Percentiles rank a stretch among this genome's conserved stretches.
These are phyloP conservation scores for Anneissia japonica DNA, from an alignment of 35 echinoderm and acorn worm species.

Conservation along the genomic window DNA sequence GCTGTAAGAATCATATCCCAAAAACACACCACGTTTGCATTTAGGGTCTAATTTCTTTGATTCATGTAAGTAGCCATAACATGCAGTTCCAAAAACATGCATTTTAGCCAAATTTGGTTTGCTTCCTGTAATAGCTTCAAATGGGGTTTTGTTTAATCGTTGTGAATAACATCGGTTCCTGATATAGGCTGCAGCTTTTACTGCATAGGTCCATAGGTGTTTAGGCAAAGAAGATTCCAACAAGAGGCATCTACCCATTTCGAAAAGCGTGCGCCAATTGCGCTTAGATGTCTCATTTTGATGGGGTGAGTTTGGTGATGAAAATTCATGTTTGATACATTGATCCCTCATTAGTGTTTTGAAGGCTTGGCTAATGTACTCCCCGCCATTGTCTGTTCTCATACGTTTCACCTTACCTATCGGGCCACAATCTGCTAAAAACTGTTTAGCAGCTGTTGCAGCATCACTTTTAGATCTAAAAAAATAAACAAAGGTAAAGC, in stretches of 20 bases:
- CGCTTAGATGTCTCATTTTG: neutral
- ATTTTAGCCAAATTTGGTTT: slow-evolving; percentile 3
- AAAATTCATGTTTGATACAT: neutral
- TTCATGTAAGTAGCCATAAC: neutral
- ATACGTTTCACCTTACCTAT: neutral
- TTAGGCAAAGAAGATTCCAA: neutral
- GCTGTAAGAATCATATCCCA: slow-evolving; percentile 1
- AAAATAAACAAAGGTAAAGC: neutral
- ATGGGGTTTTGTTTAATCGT: neutral
- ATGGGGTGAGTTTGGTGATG: neutral
- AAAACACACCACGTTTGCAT: neutral
- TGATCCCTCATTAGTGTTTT: neutral
- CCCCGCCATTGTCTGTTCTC: neutral
- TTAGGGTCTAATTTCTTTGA: neutral
- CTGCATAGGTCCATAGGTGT: neutral
- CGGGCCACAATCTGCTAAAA: neutral
- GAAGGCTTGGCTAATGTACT: neutral
- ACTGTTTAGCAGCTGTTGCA: neutral
- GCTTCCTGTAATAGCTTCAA: neutral
- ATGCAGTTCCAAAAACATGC: neutral
- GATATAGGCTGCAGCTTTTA: neutral
- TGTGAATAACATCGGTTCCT: neutral
- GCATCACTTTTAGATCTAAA: neutral
- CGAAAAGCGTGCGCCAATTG: neutral
- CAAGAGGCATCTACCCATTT: slow-evolving; percentile 2